Conservation (phyloP, 2,797 vertebrate species). For the Coregonus suidteri region DNA sequence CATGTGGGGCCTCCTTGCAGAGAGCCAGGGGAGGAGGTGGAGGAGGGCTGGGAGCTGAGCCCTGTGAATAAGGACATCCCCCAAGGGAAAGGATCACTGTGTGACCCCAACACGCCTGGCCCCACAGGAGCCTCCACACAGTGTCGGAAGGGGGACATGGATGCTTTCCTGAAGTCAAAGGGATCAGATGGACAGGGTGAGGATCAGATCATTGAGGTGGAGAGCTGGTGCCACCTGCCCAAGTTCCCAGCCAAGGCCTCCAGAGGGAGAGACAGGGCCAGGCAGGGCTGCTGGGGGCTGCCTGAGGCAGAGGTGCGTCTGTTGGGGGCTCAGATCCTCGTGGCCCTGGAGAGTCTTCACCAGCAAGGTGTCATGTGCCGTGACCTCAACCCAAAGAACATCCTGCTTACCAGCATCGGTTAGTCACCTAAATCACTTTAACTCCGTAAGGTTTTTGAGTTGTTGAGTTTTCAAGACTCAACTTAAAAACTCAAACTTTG, state of each 20-base stretch:
- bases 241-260: slow-evolving; percentile 47
- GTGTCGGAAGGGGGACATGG: slow-evolving; percentile 30
- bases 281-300: slow-evolving; percentile 74
- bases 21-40: slow-evolving; percentile 41
- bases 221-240: slow-evolving; percentile 67
- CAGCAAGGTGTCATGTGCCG: slow-evolving; percentile 91
- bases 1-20: slow-evolving; percentile 32
- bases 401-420: slow-evolving; percentile 89
- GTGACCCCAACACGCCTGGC: slow-evolving; percentile 38
- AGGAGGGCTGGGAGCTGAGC: slow-evolving; percentile 58
- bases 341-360: slow-evolving; percentile 93
- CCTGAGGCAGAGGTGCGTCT: slow-evolving; percentile 84
- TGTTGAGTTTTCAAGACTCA: too few species aligned
- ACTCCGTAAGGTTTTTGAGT: not conserved
- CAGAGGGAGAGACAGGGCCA: slow-evolving; percentile 31
- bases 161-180: slow-evolving; percentile 43
- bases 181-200: slow-evolving; percentile 40
- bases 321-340: slow-evolving; percentile 91
- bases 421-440: slow-evolving; percentile 45
- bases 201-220: slow-evolving; percentile 76
- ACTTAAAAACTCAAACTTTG: not conserved
- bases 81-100: slow-evolving; percentile 33
- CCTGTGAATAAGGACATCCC: slow-evolving; percentile 46
- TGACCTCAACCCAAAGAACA: slow-evolving; percentile 93
- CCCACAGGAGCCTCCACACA: slow-evolving; percentile 2